phyloP scores from a whole-genome alignment of 2,113 vertebrate genomes.

The Chelonoidis abingdonii region DNA sequence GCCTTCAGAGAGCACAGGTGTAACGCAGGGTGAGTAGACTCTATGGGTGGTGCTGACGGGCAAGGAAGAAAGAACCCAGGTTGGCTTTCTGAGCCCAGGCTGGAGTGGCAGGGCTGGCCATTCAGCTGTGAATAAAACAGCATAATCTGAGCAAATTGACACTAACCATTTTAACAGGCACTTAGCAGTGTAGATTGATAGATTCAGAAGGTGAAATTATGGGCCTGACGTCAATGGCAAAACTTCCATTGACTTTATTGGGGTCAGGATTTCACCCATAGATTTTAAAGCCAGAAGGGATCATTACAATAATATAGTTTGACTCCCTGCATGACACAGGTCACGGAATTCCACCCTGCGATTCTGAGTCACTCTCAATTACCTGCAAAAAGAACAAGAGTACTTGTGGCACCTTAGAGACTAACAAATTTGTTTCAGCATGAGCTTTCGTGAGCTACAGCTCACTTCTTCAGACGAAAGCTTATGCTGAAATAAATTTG shows the following conservation, averaged over 20 bases:
- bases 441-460: no score
- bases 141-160: neutral
- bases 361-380: neutral
- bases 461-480: no score
- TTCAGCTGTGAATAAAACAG: neutral
- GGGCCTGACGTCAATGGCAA: neutral
- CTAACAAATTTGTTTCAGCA: no score
- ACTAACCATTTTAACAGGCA: neutral
- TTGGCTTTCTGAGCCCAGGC: neutral
- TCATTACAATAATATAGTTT: neutral
- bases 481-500: no score
- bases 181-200: neutral
- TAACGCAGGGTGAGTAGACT: neutral
- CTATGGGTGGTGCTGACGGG: neutral
- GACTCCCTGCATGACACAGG: neutral
- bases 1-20: neutral
- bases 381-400: neutral
- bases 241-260: neutral
- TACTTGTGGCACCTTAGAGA: no score
- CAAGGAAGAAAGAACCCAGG: neutral
- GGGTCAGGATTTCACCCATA: neutral
- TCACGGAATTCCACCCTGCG: neutral
- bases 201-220: neutral
- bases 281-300: neutral
- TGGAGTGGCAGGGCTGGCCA: neutral